phyloP scores from a whole-genome alignment of 2,113 vertebrate species.

The Pelodiscus sinensis region DNA sequence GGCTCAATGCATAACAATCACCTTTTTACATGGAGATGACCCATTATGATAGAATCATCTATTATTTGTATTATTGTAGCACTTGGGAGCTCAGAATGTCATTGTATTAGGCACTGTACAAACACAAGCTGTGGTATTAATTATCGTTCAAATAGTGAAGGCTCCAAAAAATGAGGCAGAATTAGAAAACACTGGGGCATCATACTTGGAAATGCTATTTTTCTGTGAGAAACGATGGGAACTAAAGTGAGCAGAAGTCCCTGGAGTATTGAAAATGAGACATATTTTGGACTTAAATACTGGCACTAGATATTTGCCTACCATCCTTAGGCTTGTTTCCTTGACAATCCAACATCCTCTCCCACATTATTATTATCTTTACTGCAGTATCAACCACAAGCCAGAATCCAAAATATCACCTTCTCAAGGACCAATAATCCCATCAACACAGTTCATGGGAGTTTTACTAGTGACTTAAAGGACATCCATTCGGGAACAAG shows the following conservation, averaged over 20 bases:
- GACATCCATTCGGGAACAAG: background rate
- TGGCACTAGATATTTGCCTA: background rate
- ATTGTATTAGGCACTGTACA: background rate
- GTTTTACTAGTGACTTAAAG: background rate
- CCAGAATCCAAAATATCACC: background rate
- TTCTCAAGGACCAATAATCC: background rate
- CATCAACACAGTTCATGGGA: background rate
- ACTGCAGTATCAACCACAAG: background rate
- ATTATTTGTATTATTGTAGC: background rate
- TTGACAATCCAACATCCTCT: background rate
- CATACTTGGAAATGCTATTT: constrained; percentile 18
- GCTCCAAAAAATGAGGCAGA: constrained; percentile 27
- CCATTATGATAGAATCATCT: background rate
- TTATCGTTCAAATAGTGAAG: background rate
- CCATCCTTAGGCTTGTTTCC: background rate
- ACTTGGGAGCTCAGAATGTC: background rate
- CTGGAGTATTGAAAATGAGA: background rate
- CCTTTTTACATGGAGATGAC: background rate
- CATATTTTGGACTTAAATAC: background rate
- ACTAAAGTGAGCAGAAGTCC: background rate
- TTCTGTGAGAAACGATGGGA: background rate
- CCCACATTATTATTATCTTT: background rate
- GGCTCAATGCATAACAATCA: background rate
- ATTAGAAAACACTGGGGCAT: background rate
- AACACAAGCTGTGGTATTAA: background rate